These are phyloP conservation scores for Plebejus argus DNA, from an alignment of 2,888 invertebrate genomes.

Conservation along the genomic window DNA sequence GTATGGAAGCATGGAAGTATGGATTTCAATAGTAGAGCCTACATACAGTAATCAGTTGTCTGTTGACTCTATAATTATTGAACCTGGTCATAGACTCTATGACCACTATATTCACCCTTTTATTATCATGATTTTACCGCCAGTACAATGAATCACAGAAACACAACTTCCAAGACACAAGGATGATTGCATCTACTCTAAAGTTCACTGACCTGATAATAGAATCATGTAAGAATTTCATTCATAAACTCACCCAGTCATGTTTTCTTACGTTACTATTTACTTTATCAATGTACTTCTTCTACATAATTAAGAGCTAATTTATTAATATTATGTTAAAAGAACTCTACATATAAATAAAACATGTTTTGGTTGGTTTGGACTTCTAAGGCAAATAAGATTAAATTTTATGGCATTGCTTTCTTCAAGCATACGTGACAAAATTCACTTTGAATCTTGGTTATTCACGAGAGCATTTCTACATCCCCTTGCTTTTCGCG, in stretches of 20 bases:
- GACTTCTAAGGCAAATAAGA: no score
- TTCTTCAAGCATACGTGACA: not conserved
- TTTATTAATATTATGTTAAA: not conserved
- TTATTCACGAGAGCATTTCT: conserved; percentile 3
- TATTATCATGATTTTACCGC: not conserved
- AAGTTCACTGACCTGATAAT: not conserved
- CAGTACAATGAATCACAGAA: not conserved
- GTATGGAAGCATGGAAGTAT: no score
- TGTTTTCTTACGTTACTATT: not conserved
- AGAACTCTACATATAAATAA: not conserved
- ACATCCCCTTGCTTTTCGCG: conserved; percentile 14
- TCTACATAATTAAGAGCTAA: not conserved
- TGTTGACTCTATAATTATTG: no score
- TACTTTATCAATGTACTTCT: not conserved
- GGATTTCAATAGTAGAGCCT: no score
- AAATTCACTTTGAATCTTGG: not conserved
- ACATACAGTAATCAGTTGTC: no score
- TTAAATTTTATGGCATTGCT: no score
- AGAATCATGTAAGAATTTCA: not conserved
- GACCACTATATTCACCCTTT: not conserved
- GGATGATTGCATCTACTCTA: not conserved
- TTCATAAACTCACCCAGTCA: not conserved
- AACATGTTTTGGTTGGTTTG: not conserved
- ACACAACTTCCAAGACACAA: not conserved
- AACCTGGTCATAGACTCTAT: no score